Base-by-base conservation (phyloP, 2,797 vertebrate genomes). In the Clamator glandarius region DNA sequence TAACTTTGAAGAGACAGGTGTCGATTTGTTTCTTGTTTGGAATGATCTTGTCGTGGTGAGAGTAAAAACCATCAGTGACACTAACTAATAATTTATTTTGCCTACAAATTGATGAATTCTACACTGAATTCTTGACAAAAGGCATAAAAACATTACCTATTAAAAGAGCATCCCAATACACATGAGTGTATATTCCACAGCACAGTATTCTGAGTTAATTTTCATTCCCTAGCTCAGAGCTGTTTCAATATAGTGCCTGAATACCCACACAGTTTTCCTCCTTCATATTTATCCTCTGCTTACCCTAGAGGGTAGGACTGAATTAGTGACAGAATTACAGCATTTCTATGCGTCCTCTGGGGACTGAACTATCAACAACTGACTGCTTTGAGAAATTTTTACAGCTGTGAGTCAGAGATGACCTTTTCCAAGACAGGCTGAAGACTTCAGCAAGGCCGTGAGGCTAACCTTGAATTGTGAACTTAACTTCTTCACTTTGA, bases 341-440 rank as follows among this genome's bases (percentile, higher is more conserved):
- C 70, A 26, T 67, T 96, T 94, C 36, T 46, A 75, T 69, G 16
- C 61, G 81, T 68, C 81, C 81, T 89, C 69, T 77, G 63, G 89
- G 92, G 61, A 75, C 25, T 55, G 64, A 96, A 61, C 76, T 91
- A 69, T 85, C 90, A 94, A 74, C 59, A 96, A 4, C 68, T 61
- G 42, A 4, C n/a, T 77, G 85, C 69, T 82, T 64, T 90, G 69
- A 81, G 73, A 85, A 90, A 90, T 87, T 75, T 89, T 87, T 78
- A 48, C 66, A 89, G 75, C 78, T 93, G 42, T 94, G 94, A 97
- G 94, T 96, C 90, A 95, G 62, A 84, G 46, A 80, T 94, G 93
- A 95, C 90, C 91, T 96, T 96, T 95, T 69, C 44, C 55, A 66
- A 75, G 67, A 69, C 66, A 81, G 80, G 75, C 70, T 91, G 39